A percentile compares a stretch with the other conserved stretches of the same genome.
These are phyloP conservation scores for Drosophila burlai DNA, from an alignment of 1,140 invertebrate species.

Conservation along the genomic window DNA sequence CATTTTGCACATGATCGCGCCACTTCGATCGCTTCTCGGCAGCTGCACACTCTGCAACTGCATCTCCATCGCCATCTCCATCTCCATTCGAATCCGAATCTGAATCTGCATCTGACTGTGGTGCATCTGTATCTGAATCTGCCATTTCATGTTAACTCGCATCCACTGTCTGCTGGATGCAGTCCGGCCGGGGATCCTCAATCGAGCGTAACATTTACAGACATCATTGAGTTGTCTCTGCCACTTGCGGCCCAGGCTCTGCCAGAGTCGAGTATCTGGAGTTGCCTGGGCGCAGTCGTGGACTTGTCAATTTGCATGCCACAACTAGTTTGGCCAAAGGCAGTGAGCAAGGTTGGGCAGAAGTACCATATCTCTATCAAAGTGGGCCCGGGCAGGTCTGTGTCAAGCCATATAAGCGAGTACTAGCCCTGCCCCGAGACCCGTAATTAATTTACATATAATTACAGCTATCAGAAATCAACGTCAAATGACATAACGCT, in stretches of 20 bases:
- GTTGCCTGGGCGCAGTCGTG: slow-evolving; percentile 40
- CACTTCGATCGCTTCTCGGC: slow-evolving; percentile 44
- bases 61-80: slow-evolving; percentile 37
- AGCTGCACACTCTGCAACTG: slow-evolving; percentile 48
- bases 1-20: slow-evolving; percentile 68
- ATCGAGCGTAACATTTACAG: slow-evolving; percentile 68
- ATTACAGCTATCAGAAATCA: slow-evolving; percentile 42
- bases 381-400: neutral
- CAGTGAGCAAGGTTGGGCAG: slow-evolving; percentile 8
- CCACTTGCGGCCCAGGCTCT: slow-evolving; percentile 47
- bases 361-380: slow-evolving; percentile 14
- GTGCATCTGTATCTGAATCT: slow-evolving; percentile 46
- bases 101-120: slow-evolving; percentile 21
- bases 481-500: slow-evolving; percentile 46
- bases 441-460: slow-evolving; percentile 61
- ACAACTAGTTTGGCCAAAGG: slow-evolving; percentile 41
- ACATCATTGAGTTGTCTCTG: slow-evolving; percentile 65
- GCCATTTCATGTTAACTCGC: slow-evolving; percentile 48
- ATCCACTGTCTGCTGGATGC: slow-evolving; percentile 25
- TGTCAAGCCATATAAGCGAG: slow-evolving; percentile 2
- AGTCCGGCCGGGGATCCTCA: slow-evolving; percentile 52
- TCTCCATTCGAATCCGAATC: slow-evolving; percentile 5
- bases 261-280: slow-evolving; percentile 25
- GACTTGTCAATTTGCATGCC: slow-evolving; percentile 49
- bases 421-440: slow-evolving; percentile 9